Base-by-base conservation (phyloP, 1,140 invertebrate species). In the Drosophila equinoxialis region DNA sequence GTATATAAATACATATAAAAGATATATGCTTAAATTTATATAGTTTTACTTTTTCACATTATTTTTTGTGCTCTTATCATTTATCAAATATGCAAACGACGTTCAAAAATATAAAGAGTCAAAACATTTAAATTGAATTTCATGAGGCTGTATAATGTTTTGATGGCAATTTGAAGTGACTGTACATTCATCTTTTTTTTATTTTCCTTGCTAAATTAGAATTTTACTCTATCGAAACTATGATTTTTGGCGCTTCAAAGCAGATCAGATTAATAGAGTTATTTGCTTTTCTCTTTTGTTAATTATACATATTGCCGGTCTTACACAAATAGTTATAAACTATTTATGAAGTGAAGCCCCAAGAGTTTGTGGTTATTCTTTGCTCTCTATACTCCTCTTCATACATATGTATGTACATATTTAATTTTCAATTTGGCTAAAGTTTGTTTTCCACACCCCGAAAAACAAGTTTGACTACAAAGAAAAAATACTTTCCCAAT, bases 361-460 rank as follows among this genome's bases (percentile, higher is more conserved):
- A 48, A 3, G 4, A 48, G 14, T 20, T 11, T 51, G 45, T 23
- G 45, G 45, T 23, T 23, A 39, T 48, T 48, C 2, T 7, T 7
- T 7, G 14, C 8, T 2, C 17, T 48, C 45, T 20, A 5, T 20
- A 48, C 17, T 17, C 45, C 45, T 48, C 8, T 14, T 3, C 23
- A 0, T 26, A 26, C 3, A 20, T 48, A 42, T 7, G 8, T 48
- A 42, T 42, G 41, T 42, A 48, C 45, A 17, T 20, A 48, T 51
- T 8, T 23, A 8, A 11, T 51, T 51, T 48, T 11, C 20, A 20
- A 23, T 51, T 48, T 8, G 45, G 45, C 14, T 51, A 2, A 51
- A 51, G 17, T 51, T 51, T 51, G 11, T 51, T 51, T 51, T 51
- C 45, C 45, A 51, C 45, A 51, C 45, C 45, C 17, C 17, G 4